Evolutionary conservation across 2,888 invertebrate species (phyloP).

Genomic region (Autographa gamma): DNA sequence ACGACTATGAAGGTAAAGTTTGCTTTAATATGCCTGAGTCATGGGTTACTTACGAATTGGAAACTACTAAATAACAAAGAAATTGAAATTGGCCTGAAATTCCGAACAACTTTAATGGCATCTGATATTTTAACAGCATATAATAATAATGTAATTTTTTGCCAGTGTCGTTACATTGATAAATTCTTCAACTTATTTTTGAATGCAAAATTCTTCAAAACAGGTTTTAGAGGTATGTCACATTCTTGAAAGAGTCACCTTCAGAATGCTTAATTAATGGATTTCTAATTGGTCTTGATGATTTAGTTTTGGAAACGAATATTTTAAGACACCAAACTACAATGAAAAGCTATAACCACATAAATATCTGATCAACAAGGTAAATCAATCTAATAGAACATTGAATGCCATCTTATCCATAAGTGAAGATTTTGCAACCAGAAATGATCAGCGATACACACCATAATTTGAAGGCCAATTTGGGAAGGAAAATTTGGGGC

Average conservation of each 20-base stretch:
- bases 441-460: no score
- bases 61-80: not conserved
- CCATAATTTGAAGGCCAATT: no score
- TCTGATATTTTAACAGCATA: not conserved
- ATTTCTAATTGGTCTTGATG: not conserved
- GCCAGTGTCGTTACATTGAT: not conserved
- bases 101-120: not conserved
- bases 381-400: no score
- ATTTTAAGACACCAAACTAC: not conserved
- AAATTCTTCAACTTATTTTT: conserved; percentile 4
- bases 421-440: no score
- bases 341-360: not conserved
- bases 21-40: not conserved
- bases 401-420: no score
- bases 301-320: not conserved
- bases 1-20: not conserved
- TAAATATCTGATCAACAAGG: not conserved
- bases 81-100: not conserved
- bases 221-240: conserved; percentile 1
- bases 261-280: not conserved
- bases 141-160: not conserved
- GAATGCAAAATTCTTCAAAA: not conserved
- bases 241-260: not conserved
- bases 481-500: no score
- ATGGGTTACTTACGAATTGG: not conserved